Percentiles rank a stretch among this genome's conserved stretches.
phyloP scores from a whole-genome alignment of 2,888 invertebrate species.

The Vannuccia rotundouncinata region DNA sequence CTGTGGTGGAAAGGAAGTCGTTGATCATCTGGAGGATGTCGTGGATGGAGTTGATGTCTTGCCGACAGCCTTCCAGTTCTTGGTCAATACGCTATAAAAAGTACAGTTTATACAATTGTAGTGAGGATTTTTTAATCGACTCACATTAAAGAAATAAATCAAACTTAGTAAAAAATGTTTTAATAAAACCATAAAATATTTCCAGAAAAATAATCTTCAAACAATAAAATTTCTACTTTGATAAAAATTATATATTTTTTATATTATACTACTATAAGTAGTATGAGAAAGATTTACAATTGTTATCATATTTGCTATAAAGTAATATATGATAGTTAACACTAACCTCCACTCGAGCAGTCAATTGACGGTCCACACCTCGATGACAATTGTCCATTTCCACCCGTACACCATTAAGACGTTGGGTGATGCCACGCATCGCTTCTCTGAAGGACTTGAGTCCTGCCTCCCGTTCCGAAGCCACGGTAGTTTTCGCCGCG shows the following conservation, averaged over 20 bases:
- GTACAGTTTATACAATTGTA: too few relatives aligned
- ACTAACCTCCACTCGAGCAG: background rate
- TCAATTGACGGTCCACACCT: background rate
- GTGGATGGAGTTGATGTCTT: conserved; percentile 4
- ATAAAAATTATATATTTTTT: too few relatives aligned
- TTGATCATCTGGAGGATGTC: background rate
- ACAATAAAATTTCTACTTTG: too few relatives aligned
- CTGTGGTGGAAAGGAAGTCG: background rate
- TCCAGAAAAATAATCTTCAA: too few relatives aligned
- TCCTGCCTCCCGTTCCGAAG: background rate
- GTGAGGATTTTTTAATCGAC: too few relatives aligned
- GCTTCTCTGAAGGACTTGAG: background rate
- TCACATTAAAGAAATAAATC: too few relatives aligned
- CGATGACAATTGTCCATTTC: background rate
- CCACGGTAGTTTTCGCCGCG: background rate
- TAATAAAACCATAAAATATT: too few relatives aligned
- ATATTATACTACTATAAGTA: too few relatives aligned
- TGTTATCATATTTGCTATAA: too few relatives aligned
- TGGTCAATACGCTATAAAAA: background rate
- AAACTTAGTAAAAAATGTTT: too few relatives aligned
- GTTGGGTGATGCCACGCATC: background rate
- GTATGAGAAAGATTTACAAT: too few relatives aligned
- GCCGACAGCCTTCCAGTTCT: conserved; percentile 5
- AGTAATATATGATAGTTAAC: too few relatives aligned
- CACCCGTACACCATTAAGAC: background rate